phyloP scores from a whole-genome alignment of 2,113 vertebrate species.

The Thermophis baileyi region DNA sequence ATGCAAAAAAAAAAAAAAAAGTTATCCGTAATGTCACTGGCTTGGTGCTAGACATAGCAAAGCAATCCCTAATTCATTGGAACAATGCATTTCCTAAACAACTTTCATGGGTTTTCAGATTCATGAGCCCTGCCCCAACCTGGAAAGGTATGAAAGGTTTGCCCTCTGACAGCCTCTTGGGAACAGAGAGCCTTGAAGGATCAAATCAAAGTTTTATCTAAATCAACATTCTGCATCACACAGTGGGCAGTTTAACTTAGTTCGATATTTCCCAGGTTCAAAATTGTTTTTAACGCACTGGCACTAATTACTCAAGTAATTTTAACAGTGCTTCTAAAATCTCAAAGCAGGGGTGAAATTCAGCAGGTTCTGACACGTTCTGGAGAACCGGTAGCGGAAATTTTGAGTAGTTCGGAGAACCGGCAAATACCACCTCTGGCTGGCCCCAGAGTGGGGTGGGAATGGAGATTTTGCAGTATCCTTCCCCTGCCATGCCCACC shows the following conservation, averaged over 20 bases:
- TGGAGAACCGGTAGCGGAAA: too few relatives aligned
- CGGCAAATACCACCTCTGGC: too few relatives aligned
- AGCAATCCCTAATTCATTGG: not conserved
- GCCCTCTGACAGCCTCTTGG: not conserved
- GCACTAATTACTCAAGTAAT: not conserved
- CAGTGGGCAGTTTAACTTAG: not conserved
- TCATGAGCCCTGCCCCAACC: not conserved
- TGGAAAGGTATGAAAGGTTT: not conserved
- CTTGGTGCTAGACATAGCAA: slow-evolving; percentile 54
- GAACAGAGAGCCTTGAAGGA: not conserved
- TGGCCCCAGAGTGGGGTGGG: too few relatives aligned
- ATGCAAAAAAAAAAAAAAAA: slow-evolving; percentile 43
- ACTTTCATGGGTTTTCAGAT: not conserved
- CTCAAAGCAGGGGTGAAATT: too few relatives aligned
- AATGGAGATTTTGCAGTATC: too few relatives aligned
- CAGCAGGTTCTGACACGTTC: too few relatives aligned
- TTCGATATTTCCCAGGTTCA: not conserved
- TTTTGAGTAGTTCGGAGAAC: too few relatives aligned
- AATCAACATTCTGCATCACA: not conserved
- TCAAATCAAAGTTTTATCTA: not conserved
- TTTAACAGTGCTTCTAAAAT: not conserved
- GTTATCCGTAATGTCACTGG: not conserved
- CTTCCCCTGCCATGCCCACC: too few relatives aligned
- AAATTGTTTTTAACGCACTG: not conserved
- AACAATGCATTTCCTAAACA: slow-evolving; percentile 18